Percentiles rank a stretch among this genome's conserved stretches.
Conservation (phyloP, 2,888 invertebrate genomes). For the Drosophila anceps region DNA sequence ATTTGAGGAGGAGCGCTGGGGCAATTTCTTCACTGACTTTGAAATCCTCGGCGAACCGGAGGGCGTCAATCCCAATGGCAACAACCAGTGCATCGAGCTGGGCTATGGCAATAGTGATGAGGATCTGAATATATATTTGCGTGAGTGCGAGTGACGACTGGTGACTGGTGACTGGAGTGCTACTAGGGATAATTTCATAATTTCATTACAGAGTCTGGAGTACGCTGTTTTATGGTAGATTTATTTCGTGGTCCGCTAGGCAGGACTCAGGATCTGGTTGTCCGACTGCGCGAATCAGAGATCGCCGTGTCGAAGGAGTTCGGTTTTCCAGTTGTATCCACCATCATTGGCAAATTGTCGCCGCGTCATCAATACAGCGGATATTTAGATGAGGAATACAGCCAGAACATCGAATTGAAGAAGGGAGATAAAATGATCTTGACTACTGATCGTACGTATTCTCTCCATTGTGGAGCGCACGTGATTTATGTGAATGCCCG, state of each 20-base stretch:
- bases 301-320: slow-evolving; percentile 65
- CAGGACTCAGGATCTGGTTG: slow-evolving; percentile 70
- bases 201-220: slow-evolving; percentile 56
- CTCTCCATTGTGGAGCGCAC: slow-evolving; percentile 39
- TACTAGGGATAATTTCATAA: background rate
- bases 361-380: slow-evolving; percentile 81
- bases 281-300: slow-evolving; percentile 74
- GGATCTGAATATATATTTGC: slow-evolving; percentile 50
- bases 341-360: slow-evolving; percentile 73
- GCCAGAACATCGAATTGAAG: slow-evolving; percentile 22
- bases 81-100: slow-evolving; percentile 75
- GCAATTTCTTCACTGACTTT: slow-evolving; percentile 72
- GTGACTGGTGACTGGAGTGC: background rate
- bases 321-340: slow-evolving; percentile 74
- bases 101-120: slow-evolving; percentile 27
- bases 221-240: slow-evolving; percentile 78
- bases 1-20: slow-evolving; percentile 74
- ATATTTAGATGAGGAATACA: slow-evolving; percentile 25
- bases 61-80: slow-evolving; percentile 53
- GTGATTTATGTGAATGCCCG: slow-evolving; percentile 79
- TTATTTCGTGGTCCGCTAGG: slow-evolving; percentile 71
- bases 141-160: slow-evolving; percentile 50
- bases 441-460: slow-evolving; percentile 69
- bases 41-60: slow-evolving; percentile 60
- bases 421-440: slow-evolving; percentile 49